Base-by-base conservation (phyloP, 2,797 vertebrate species). In the Neosilurus mollespiculum region DNA sequence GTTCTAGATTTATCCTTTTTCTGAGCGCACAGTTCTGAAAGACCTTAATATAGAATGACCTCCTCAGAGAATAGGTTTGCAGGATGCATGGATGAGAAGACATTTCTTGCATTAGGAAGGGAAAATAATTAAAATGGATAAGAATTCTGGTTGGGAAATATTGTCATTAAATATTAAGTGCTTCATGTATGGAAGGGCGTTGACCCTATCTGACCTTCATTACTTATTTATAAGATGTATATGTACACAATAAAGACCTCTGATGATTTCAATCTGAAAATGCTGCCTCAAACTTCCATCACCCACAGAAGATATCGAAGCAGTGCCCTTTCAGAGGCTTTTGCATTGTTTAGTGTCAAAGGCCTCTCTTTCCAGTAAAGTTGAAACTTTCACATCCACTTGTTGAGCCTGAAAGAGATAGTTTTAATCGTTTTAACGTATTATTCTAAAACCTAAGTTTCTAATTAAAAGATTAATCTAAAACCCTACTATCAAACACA, bases 191-290 rank as follows among this genome's bases (percentile, higher is more conserved):
- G 75, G 22, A 59, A 77, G 87, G 59, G 75, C 83, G 66, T 62
- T 88, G 76, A 85, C 85, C 84, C 80, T 67, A 62, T 59, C 26
- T 87, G 78, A 87, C 76, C 81, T 85, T 87, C 65, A 67, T 80
- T n/a, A 77, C 58, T 83, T 77, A 87, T 88, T 87, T 43, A 71
- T 85, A 80, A 82, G 82, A 84, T 85, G 83, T 84, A 85, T 82
- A 85, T 82, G 81, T 82, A 87, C 77, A 82, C 82, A 77, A 80
- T 85, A 81, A 77, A 82, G 84, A 80, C 58, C 67, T 64, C 37
- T 43, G 84, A 83, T 82, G 75, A 64, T n/a, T 70, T 82, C 75
- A 82, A 81, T 82, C 82, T 85, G 30, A 18, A 49, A 79, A 64
- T 64, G 59, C 5, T 34, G 72, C 65, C 70, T 53, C 72, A 30